Evolutionary conservation across 1,140 invertebrate genomes (phyloP).

Genomic region (Nautilus pompilius): DNA sequence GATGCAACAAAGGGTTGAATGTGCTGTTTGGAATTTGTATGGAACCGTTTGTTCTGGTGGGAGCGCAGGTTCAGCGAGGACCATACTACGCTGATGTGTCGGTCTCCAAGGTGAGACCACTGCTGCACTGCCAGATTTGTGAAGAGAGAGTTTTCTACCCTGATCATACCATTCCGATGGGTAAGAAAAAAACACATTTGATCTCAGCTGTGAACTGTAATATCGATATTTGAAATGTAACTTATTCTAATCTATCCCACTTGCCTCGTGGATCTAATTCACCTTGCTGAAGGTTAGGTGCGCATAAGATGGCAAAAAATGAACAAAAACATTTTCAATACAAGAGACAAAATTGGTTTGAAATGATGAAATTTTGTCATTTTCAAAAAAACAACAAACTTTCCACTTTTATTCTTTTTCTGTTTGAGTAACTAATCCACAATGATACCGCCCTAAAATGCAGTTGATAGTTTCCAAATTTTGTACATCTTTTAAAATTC

Average conservation of each 20-base stretch:
- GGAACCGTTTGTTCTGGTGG: conserved; percentile 45
- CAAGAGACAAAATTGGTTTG: background rate
- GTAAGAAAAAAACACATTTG: conserved; percentile 18
- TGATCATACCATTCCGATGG: conserved; percentile 30
- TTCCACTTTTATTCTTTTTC: no score
- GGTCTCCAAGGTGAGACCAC: conserved; percentile 27
- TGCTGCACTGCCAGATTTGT: conserved; percentile 53
- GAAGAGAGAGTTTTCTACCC: conserved; percentile 50
- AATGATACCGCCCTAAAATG: no score
- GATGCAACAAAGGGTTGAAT: conserved; percentile 49
- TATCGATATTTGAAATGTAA: background rate
- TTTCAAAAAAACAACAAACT: no score
- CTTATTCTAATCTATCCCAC: no score
- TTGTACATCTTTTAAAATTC: no score
- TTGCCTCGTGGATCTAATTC: background rate
- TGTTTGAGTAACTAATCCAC: no score
- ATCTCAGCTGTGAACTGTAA: background rate
- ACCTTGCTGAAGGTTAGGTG: background rate
- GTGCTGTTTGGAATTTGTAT: conserved; percentile 37
- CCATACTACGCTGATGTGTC: conserved; percentile 38
- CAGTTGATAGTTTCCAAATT: no score
- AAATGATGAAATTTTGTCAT: background rate
- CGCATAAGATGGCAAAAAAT: background rate
- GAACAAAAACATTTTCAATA: background rate
- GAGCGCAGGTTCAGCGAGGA: conserved; percentile 38